Percentiles rank a stretch among this genome's conserved stretches.
These are phyloP conservation scores for Butorides virescens DNA, from an alignment of 2,113 vertebrate species.

Conservation along the genomic window DNA sequence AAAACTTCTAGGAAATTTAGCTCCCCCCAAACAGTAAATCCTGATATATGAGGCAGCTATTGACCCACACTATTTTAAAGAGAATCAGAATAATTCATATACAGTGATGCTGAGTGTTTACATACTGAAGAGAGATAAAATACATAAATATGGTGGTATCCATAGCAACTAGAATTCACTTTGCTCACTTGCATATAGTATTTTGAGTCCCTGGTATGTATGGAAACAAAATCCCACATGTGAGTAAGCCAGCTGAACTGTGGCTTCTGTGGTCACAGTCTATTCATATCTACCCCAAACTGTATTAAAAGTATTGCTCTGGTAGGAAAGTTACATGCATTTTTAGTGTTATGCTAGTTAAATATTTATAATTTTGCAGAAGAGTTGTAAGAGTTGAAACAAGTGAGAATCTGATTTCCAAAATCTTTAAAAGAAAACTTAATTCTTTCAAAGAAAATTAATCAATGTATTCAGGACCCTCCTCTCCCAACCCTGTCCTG, in stretches of 20 bases:
- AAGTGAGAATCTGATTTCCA: not conserved
- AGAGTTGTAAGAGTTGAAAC: no score
- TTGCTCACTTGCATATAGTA: not conserved
- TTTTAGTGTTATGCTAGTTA: not conserved
- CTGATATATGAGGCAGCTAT: not conserved
- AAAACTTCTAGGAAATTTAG: not conserved
- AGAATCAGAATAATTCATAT: not conserved
- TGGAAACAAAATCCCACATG: slow-evolving; percentile 3
- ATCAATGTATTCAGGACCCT: not conserved
- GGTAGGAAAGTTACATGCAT: not conserved
- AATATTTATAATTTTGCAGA: not conserved
- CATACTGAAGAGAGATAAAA: not conserved
- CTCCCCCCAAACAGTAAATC: not conserved
- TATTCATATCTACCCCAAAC: not conserved
- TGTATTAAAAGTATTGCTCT: not conserved
- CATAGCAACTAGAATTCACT: not conserved
- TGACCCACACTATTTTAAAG: not conserved
- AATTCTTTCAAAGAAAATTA: not conserved
- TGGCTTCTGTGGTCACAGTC: slow-evolving; percentile 1
- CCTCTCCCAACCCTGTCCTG: not conserved
- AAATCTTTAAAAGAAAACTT: not conserved
- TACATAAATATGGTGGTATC: not conserved
- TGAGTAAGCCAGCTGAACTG: not conserved
- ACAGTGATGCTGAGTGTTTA: not conserved
- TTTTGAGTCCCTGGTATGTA: not conserved